Conservation (phyloP, 2,888 invertebrate genomes). For the Acleris laterana region DNA sequence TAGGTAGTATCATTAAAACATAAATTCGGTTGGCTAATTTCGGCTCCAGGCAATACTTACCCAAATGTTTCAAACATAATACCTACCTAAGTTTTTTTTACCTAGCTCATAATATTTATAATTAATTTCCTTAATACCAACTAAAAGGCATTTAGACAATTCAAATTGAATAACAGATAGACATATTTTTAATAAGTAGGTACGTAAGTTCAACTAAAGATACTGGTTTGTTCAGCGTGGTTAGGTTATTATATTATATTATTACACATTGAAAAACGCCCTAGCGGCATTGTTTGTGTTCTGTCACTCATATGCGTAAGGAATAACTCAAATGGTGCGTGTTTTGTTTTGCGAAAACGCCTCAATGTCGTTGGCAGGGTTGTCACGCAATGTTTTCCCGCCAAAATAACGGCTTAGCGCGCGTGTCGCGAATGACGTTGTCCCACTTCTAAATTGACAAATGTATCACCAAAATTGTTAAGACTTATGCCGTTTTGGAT, state of each 20-base stretch:
- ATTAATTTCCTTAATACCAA: no score
- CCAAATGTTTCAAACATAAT: no score
- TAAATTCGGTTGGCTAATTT: no score
- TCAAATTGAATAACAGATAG: no score
- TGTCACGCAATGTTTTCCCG: conserved; percentile 66
- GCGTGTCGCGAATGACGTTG: conserved; percentile 45
- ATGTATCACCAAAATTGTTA: conserved; percentile 3
- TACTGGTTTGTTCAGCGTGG: not conserved
- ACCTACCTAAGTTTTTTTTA: no score
- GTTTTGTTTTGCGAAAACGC: conserved; percentile 57
- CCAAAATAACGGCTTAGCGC: conserved; percentile 55
- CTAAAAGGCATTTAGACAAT: no score
- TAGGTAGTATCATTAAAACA: no score
- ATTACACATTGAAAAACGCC: conserved; percentile 3
- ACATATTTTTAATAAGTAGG: no score
- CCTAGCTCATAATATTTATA: no score
- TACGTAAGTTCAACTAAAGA: no score
- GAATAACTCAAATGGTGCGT: conserved; percentile 66
- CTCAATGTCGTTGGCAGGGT: conserved; percentile 53
- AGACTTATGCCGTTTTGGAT: conserved; percentile 17
- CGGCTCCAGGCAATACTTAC: no score
- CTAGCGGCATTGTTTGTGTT: conserved; percentile 12
- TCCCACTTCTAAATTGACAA: conserved; percentile 5
- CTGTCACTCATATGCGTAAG: conserved; percentile 45
- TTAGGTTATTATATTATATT: not conserved